A percentile compares a stretch with the other conserved stretches of the same genome.
Evolutionary conservation across 2,113 vertebrate species (phyloP).

Genomic region (Chunga burmeisteri): DNA sequence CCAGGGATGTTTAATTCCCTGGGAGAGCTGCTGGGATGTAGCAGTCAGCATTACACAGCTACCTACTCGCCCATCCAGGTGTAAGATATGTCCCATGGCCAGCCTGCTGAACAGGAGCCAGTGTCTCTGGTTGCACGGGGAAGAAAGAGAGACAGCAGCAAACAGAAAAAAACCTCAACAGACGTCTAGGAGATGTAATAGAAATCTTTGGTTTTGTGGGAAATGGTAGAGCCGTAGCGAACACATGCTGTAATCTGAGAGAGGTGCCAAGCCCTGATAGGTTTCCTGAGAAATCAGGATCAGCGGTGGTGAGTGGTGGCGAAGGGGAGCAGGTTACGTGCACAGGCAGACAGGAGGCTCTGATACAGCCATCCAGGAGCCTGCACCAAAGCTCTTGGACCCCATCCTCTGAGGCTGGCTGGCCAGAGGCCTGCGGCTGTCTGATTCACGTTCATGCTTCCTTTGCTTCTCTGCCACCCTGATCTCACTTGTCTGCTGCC

Average conservation of each 20-base stretch:
- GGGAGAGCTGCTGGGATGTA: background rate
- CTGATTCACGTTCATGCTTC: fast-evolving
- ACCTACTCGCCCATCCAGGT: background rate
- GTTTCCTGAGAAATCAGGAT: background rate
- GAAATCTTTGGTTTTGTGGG: background rate
- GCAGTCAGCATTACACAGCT: background rate
- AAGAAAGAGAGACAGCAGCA: background rate
- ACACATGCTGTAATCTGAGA: background rate
- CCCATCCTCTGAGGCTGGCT: background rate
- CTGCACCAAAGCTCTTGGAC: background rate
- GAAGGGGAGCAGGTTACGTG: background rate
- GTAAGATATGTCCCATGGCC: background rate
- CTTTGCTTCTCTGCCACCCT: background rate
- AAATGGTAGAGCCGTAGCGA: background rate
- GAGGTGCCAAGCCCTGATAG: background rate
- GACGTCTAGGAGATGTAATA: background rate
- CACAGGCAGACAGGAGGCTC: background rate
- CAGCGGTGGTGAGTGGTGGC: fast-evolving
- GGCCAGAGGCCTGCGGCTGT: background rate
- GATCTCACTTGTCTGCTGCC: background rate
- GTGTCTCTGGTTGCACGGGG: background rate
- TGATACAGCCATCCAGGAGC: background rate
- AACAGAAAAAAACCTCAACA: background rate
- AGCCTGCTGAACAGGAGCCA: too few species aligned
- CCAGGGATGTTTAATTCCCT: background rate